Evolutionary conservation across 2,797 vertebrate species (phyloP).

Genomic region (Hippopotamyrus pictus): DNA sequence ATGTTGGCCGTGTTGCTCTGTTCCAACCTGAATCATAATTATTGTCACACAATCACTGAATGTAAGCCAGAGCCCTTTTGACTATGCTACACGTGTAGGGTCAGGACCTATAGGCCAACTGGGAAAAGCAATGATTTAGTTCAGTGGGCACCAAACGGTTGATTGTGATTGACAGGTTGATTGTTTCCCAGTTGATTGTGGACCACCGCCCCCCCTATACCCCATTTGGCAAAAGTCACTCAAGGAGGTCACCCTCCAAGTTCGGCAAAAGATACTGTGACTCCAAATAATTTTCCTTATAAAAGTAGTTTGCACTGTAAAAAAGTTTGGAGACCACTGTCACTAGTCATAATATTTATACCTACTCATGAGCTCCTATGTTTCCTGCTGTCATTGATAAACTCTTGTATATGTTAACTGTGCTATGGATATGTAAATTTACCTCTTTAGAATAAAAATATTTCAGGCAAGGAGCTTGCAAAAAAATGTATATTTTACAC

Average conservation of each 20-base stretch:
- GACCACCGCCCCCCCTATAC: neutral
- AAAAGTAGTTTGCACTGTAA: neutral
- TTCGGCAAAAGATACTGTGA: neutral
- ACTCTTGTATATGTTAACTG: neutral
- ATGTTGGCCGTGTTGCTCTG: neutral
- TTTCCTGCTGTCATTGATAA: neutral
- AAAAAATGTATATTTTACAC: neutral
- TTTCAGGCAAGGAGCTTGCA: neutral
- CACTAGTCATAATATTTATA: conserved; percentile 13
- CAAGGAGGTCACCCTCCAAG: neutral
- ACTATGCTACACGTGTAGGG: neutral
- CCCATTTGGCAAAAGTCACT: neutral
- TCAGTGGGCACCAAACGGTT: neutral
- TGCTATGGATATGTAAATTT: neutral
- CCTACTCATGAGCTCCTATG: neutral
- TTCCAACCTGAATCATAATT: neutral
- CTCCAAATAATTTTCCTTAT: conserved; percentile 27
- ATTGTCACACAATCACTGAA: neutral
- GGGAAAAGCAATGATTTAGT: neutral
- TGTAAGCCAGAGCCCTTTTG: neutral
- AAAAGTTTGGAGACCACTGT: neutral
- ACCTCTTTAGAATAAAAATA: neutral
- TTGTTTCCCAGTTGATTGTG: neutral
- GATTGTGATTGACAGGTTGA: neutral
- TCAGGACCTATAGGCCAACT: neutral